phyloP scores from a whole-genome alignment of 2,113 vertebrate genomes.

The Excalfactoria chinensis region DNA sequence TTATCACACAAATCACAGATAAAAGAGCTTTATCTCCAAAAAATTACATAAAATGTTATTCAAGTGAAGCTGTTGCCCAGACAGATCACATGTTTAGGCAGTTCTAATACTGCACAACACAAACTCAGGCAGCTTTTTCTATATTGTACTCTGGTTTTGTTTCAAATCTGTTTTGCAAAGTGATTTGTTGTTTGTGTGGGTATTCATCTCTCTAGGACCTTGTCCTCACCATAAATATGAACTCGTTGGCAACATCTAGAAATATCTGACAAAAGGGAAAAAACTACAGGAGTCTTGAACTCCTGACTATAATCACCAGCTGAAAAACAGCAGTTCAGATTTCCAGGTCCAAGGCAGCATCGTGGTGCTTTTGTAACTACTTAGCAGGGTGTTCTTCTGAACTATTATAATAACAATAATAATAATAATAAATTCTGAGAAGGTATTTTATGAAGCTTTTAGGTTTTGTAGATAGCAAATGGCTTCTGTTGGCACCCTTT shows the following conservation, averaged over 20 bases:
- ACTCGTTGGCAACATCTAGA: not conserved
- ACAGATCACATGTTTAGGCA: not conserved
- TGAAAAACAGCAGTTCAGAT: not conserved
- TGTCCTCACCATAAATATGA: not conserved
- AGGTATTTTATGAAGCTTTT: not conserved
- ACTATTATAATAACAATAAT: not conserved
- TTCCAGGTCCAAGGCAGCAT: not conserved
- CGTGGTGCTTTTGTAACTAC: not conserved
- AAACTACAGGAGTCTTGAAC: not conserved
- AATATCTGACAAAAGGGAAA: not conserved
- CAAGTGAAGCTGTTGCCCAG: not conserved
- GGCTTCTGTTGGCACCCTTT: fast-evolving
- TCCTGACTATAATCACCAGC: not conserved
- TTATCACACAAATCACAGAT: conserved; percentile 1
- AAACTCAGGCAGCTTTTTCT: not conserved
- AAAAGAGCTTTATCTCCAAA: not conserved
- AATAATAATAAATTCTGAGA: not conserved
- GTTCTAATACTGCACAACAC: not conserved
- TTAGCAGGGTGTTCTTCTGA: not conserved
- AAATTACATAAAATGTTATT: conserved; percentile 9
- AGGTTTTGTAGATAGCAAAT: not conserved
- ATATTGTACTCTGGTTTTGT: not conserved
- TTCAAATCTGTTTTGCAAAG: conserved; percentile 10
- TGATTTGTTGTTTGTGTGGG: not conserved
- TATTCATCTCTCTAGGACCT: not conserved